Evolutionary conservation across 1,140 invertebrate species (phyloP).

Genomic region (Notospermus geniculatus): DNA sequence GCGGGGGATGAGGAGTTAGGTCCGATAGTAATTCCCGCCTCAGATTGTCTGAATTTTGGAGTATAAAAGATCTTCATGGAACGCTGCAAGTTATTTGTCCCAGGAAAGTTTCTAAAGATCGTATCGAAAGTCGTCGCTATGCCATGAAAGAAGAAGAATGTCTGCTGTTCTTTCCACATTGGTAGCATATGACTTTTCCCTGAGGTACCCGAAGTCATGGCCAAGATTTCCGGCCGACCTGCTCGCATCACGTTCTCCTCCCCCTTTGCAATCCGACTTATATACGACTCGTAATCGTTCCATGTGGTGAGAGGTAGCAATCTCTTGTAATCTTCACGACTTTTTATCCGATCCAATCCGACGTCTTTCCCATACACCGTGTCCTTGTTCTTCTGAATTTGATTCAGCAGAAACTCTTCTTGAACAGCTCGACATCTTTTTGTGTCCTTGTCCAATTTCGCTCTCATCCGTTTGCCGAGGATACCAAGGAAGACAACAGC

Average conservation of each 20-base stretch:
- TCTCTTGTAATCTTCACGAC: constrained; percentile 35
- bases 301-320: constrained; percentile 45
- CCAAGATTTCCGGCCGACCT: constrained; percentile 39
- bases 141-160: constrained; percentile 45
- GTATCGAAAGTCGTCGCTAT: constrained; percentile 36
- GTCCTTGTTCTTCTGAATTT: constrained; percentile 33
- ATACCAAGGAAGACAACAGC: not conserved
- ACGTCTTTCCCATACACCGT: constrained; percentile 46
- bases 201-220: constrained; percentile 53
- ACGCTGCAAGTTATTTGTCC: constrained; percentile 35
- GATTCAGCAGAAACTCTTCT: constrained; percentile 33
- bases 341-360: constrained; percentile 39
- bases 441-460: constrained; percentile 30
- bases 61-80: constrained; percentile 50
- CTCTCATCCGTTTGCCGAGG: constrained; percentile 12
- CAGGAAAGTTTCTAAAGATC: constrained; percentile 36
- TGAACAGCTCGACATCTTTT: constrained; percentile 36
- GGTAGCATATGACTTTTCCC: constrained; percentile 45
- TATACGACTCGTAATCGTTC: constrained; percentile 41
- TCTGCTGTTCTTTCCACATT: constrained; percentile 36
- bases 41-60: constrained; percentile 38
- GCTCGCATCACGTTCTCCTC: constrained; percentile 40
- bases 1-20: constrained; percentile 50
- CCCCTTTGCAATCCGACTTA: constrained; percentile 44
- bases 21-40: constrained; percentile 42